A percentile compares a stretch with the other conserved stretches of the same genome.
These are phyloP conservation scores for Malacosoma neustria DNA, from an alignment of 2,888 invertebrate genomes.

Conservation along the genomic window DNA sequence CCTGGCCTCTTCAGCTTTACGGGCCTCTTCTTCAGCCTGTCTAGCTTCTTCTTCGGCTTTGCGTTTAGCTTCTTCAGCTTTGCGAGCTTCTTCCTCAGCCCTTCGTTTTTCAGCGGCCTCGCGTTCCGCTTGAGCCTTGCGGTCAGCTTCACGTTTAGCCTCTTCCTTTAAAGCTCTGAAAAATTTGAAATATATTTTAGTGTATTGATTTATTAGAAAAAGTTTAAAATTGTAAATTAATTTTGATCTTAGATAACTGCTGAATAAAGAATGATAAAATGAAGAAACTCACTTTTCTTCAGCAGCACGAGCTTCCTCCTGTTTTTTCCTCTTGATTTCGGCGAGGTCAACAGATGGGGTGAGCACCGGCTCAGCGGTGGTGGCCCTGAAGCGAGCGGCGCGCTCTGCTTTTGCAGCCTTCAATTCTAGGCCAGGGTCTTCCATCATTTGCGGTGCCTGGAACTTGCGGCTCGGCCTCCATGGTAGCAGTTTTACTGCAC, in stretches of 20 bases:
- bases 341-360: slow-evolving; percentile 70
- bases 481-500: slow-evolving; percentile 78
- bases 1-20: slow-evolving; percentile 52
- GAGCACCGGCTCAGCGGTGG: slow-evolving; percentile 58
- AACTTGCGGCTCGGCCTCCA: slow-evolving; percentile 82
- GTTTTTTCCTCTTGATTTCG: slow-evolving; percentile 71
- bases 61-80: slow-evolving; percentile 65
- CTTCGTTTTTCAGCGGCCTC: slow-evolving; percentile 62
- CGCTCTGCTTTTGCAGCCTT: slow-evolving; percentile 78
- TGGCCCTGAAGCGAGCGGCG: slow-evolving; percentile 74
- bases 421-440: slow-evolving; percentile 74
- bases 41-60: slow-evolving; percentile 64
- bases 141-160: slow-evolving; percentile 65
- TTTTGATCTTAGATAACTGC: no score
- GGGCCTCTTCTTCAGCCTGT: slow-evolving; percentile 60
- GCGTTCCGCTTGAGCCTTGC: slow-evolving; percentile 60
- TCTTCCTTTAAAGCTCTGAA: slow-evolving; percentile 68
- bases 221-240: no score
- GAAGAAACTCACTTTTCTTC: slow-evolving; percentile 78
- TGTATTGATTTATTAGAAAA: no score
- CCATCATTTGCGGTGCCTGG: slow-evolving; percentile 72
- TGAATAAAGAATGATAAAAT: no score
- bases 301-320: slow-evolving; percentile 77
- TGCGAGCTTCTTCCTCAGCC: slow-evolving; percentile 73
- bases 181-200: slow-evolving; percentile 7